These are phyloP conservation scores for Nasonia longicornis DNA, from an alignment of 1,140 invertebrate genomes.

Conservation along the genomic window DNA sequence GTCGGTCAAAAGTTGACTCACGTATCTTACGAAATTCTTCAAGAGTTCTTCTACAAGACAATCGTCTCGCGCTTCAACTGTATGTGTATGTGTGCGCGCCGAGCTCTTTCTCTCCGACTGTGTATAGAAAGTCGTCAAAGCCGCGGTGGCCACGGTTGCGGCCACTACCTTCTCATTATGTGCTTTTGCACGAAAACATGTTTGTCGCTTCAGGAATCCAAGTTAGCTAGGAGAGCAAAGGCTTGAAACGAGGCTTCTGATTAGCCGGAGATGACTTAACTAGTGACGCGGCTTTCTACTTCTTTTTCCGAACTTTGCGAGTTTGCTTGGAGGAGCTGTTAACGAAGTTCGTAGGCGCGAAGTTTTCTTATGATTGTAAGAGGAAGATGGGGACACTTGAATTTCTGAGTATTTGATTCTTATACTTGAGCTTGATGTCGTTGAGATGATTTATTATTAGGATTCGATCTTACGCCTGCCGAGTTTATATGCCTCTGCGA, in stretches of 20 bases:
- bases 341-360: background rate
- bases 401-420: background rate
- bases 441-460: background rate
- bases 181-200: background rate
- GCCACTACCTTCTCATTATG: background rate
- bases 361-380: background rate
- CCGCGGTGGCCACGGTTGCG: too few species aligned
- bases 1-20: background rate
- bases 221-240: background rate
- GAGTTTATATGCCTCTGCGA: too few species aligned
- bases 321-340: background rate
- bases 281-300: background rate
- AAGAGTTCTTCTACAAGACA: slow-evolving; percentile 5
- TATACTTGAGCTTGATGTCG: background rate
- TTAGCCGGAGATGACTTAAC: background rate
- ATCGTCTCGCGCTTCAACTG: background rate
- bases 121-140: background rate
- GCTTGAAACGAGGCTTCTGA: background rate
- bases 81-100: background rate
- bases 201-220: background rate
- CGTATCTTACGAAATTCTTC: background rate
- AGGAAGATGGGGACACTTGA: background rate
- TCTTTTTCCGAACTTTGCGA: background rate
- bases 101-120: background rate
- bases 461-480: background rate